Evolutionary conservation across 2,888 invertebrate species (phyloP).

Genomic region (Pseudolycoriella hygida): DNA sequence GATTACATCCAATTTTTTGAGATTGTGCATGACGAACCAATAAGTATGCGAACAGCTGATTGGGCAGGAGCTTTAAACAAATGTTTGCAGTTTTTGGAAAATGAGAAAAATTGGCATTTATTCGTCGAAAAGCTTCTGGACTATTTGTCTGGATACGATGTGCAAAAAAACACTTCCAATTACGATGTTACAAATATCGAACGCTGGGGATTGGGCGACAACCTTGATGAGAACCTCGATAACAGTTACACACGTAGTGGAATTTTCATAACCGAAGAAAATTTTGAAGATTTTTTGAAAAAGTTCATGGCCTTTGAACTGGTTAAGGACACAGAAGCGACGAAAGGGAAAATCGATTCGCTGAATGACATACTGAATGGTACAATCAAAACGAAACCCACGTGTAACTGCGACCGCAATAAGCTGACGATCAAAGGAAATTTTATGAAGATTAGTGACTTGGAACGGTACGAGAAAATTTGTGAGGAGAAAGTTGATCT

Average conservation of each 20-base stretch:
- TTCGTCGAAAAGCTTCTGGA: neutral
- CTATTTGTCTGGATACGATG: slow-evolving; percentile 6
- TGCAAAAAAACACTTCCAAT: neutral
- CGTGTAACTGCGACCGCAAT: no score
- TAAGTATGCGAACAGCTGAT: neutral
- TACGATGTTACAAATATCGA: neutral
- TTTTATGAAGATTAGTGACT: no score
- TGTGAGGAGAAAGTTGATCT: no score
- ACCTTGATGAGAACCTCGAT: no score
- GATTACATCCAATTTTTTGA: neutral
- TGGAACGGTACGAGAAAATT: no score
- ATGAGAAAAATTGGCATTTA: neutral
- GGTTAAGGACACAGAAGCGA: no score
- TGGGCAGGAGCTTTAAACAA: neutral
- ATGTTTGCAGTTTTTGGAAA: neutral
- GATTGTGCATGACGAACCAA: neutral
- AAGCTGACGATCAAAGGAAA: no score
- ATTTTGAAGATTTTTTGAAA: neutral
- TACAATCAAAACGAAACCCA: no score
- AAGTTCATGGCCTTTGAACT: neutral
- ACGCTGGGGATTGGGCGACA: neutral
- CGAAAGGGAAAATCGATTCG: no score
- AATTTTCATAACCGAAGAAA: neutral
- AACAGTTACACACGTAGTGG: neutral
- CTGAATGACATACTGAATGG: no score